Evolutionary conservation across 1,140 invertebrate genomes (phyloP), one percentile per base, ranked within the genome.

Genomic region (Choristoneura fumiferana): DNA sequence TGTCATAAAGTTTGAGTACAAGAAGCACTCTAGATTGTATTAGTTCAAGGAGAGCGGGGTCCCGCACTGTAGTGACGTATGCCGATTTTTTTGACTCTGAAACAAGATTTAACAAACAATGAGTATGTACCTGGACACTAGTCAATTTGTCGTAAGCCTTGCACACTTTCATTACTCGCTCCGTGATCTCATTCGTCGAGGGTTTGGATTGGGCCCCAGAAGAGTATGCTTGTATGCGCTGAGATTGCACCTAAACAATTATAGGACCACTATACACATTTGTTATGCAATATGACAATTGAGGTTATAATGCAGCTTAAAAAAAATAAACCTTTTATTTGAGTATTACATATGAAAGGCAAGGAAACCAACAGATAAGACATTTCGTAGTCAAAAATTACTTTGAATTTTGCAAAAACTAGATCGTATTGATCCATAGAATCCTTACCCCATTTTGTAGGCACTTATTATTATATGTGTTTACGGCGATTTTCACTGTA

Each of bases 1-100:
- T 99, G 91, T 99, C 98, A 92, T 96, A 99, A 67, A 98, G 94
- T 91, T 96, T 97, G 62, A 99, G 93, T 62, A 98, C 96, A 86
- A 99, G 93, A 71, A 98, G 89, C 58, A 99, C 96, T 81, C 98
- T 93, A 83, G 97, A 94, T 78, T 91, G 87, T 87, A 99, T 96
- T 76, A 95, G 90, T 70, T 96, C 94, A 78, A 98, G 89, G 95
- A 92, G 73, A 97, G 90, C 69, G 96, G 95, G 92, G 91, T 66
- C 91, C 92, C 63, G 86, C 88, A 88, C 94, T 94, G 92, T 95
- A 96, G 84, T 91, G 91, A 88, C 94, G 92, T 76, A 90, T 90
- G 76, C 89, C 88, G 87, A 90, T 83, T 78, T 88, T n/a, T 81
- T 79, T 60, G 63, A 62, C 75, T 92, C 94, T 95, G 92, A 86